Evolutionary conservation across 2,888 invertebrate species (phyloP).

Genomic region (Argyresthia albistria): DNA sequence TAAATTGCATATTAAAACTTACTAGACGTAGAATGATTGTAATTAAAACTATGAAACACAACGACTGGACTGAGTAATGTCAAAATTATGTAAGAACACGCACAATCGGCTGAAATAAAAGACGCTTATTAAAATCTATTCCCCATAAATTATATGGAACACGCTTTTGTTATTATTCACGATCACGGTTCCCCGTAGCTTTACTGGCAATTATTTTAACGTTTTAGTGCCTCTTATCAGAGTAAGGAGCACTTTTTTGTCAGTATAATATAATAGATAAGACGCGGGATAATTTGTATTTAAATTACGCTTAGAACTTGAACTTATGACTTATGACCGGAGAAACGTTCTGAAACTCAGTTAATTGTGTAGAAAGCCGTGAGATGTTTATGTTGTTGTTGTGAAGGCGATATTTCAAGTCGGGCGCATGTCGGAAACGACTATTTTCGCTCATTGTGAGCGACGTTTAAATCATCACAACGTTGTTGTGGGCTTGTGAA

Average conservation of each 20-base stretch:
- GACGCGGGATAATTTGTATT: background rate
- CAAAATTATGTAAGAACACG: conserved; percentile 25
- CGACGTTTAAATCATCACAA: conserved; percentile 55
- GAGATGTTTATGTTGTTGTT: conserved; percentile 5
- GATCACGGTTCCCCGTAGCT: conserved; percentile 27
- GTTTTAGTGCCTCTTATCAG: conserved; percentile 26
- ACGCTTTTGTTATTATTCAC: conserved; percentile 26
- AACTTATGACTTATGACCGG: background rate
- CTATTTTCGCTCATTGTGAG: conserved; percentile 50
- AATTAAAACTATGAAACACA: too few species aligned
- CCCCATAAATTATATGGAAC: conserved; percentile 24
- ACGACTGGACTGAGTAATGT: conserved; percentile 8
- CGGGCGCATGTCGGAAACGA: conserved; percentile 37
- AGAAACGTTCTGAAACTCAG: background rate
- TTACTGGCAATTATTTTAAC: conserved; percentile 34
- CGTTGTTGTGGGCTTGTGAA: conserved; percentile 36
- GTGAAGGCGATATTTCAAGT: conserved; percentile 31
- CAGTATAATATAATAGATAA: background rate
- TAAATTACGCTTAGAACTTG: conserved; percentile 1
- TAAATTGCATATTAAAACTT: too few species aligned
- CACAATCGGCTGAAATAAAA: conserved; percentile 17
- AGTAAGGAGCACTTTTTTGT: background rate
- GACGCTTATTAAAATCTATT: conserved; percentile 28
- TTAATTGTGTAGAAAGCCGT: background rate
- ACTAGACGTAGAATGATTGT: too few species aligned